Conservation (phyloP, 2,888 invertebrate genomes). For the Eudasyphora cyanicolor region DNA sequence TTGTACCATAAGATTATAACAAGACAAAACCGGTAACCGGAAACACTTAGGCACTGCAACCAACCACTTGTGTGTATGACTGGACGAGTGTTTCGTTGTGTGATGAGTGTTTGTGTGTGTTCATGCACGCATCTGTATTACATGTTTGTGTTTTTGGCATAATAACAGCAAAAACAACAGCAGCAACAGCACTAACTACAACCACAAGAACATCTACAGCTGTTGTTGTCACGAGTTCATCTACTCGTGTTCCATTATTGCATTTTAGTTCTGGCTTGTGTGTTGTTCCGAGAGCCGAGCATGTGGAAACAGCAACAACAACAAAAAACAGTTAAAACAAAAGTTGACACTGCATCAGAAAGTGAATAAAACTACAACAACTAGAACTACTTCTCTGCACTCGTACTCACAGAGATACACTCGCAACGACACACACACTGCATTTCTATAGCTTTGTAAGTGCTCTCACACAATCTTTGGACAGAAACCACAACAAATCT, state of each 20-base stretch:
- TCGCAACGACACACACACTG: not conserved
- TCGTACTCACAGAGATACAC: not conserved
- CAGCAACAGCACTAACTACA: not conserved
- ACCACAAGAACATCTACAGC: conserved; percentile 4
- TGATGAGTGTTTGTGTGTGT: not conserved
- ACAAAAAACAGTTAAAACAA: conserved; percentile 37
- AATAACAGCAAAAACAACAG: conserved; percentile 37
- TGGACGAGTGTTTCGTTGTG: not conserved
- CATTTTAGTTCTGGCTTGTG: not conserved
- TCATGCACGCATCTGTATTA: not conserved
- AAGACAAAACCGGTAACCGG: conserved; percentile 38
- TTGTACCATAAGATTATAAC: not conserved
- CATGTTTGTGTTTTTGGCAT: conserved; percentile 51
- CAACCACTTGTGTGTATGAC: conserved; percentile 21
- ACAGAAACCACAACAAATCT: conserved; percentile 22
- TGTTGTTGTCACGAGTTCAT: conserved; percentile 56
- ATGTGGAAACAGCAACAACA: not conserved
- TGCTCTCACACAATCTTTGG: conserved; percentile 7
- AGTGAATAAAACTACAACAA: conserved; percentile 47
- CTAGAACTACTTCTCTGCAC: conserved; percentile 14
- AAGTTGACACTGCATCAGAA: conserved; percentile 57
- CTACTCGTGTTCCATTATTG: conserved; percentile 8
- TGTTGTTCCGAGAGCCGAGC: too few relatives aligned
- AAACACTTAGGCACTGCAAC: conserved; percentile 49
- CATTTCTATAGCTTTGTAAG: not conserved